Base-by-base conservation (phyloP, 2,888 invertebrate genomes). In the Diabrotica balteata region DNA sequence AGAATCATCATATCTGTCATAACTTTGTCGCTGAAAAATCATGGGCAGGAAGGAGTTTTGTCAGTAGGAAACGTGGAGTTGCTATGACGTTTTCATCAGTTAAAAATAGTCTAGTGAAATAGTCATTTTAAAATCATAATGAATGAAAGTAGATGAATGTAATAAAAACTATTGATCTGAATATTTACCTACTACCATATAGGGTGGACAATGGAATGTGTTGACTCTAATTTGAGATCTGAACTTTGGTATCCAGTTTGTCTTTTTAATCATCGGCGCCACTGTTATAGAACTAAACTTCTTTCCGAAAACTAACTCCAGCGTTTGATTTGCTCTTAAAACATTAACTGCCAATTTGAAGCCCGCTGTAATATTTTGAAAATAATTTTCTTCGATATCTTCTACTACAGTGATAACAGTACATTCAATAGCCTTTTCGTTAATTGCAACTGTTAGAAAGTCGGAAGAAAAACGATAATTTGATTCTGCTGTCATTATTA, bases 151-250 rank as follows among this genome's bases (percentile, higher is more conserved):
- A 17, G 17, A n/a, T n/a, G n/a, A 17, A 17, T 17, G 17, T 17
- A 17, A 17, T 17, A 17, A 17, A 17, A 17, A 17, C 17, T 1
- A 17, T 1, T 17, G 17, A 17, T 17, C 17, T 17, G 17, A 2
- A 17, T 32, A 32, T 42, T 54, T 42, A 54, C 54, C 54, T 42
- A 72, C 44, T 22, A 68, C 66, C 42, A 75, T 55, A 65, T 69
- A 75, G 2, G 77, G 77, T 7, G 74, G 68, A 60, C 77, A 77
- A n/a, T 75, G 63, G 50, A 76, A 75, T 50, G 68, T 22, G 32
- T 69, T 42, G 9, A 72, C 59, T 11, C 43, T 59, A 32, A 75
- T 43, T 17, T 46, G 45, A 10, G 52, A 47, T 8, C 17, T 10
- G 45, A 65, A 59, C 32, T 46, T 44, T 7, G 63, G 57, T 9